Evolutionary conservation across 2,888 invertebrate species (phyloP), one percentile per base, ranked within the genome.

Genomic region (Pandemis corylana): DNA sequence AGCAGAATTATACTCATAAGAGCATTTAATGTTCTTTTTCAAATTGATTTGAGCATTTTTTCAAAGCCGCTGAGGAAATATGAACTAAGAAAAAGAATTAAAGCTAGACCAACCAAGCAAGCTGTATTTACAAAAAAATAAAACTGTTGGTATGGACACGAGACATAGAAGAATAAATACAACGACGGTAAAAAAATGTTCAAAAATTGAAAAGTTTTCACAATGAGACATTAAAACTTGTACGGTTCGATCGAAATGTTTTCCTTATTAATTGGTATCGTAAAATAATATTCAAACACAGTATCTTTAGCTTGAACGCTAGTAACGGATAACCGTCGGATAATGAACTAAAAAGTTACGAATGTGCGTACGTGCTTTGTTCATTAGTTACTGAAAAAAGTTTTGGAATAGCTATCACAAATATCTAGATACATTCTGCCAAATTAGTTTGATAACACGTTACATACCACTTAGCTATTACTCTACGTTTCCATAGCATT

Each of bases 1-100:
- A 61, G 61, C 66, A 62, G 56, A 15, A 20, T n/a, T 36, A 2
- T 15, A 44, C 28, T 36, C 28, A 2, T 28, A 28, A 20, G 28
- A 56, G 2, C 0, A 13, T 41, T 9, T 12, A 2, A n/a, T 46
- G 67, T 59, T 67, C 56, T 28, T 66, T 12, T 62, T 59, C 64
- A 65, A 66, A 66, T 61, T 28, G 12, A 44, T 66, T 70, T 44
- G 51, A 74, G 68, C 68, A 51, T 61, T 69, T 69, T 51, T 44
- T 13, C 28, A 65, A 28, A 28, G 49, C 65, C 61, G 49, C 36
- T 12, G 51, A 1, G 49, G 51, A 66, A 74, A 70, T 74, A 74
- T 42, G 69, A 66, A 65, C 74, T 66, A 70, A 61, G 69, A 9
- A 61, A 61, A 20, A 72, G 49, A 61, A 74, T 62, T 51, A 74